Base-by-base conservation (phyloP, 2,888 invertebrate genomes). In the Petrolisthes cinctipes region DNA sequence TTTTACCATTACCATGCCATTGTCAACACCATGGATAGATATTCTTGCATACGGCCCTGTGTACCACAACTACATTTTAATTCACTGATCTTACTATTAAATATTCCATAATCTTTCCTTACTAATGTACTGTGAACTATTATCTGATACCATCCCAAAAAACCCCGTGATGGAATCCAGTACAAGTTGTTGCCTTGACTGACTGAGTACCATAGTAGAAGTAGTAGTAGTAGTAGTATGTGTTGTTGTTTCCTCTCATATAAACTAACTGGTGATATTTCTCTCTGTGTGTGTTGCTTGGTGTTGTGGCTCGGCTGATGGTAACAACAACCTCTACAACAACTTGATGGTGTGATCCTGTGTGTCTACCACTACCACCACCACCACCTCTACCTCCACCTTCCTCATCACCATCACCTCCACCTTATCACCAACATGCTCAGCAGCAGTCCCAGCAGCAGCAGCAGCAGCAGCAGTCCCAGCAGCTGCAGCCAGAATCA, bases 251-350 rank as follows among this genome's bases (percentile, higher is more conserved):
- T 84, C 81, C 73, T 57, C 82, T 79, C 78, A 82, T 86, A 86
- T 57, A 37, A 84, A 88, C 88, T 88, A 88, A 88, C 85, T 81
- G 85, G 82, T 85, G 76, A 61, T 88, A 76, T 88, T 37, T 37
- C 78, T 86, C 88, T 88, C 82, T 88, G 85, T 88, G 84, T 87
- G 88, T 85, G 82, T 88, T 88, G 88, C 88, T 88, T 88, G 85
- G 85, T 88, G 85, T 88, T 88, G 88, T 88, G 88, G 85, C 82
- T 85, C 88, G 73, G 85, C 88, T 88, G 88, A 75, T 82, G 86
- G 83, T 84, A 79, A 85, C 89, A 54, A 80, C 86, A 66, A 87
- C 87, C 83, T 86, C 87, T 83, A 90, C 87, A 61, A 88, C 87
- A 81, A 88, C 83, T 81, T 81, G 81, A 80, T 75, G 84, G 81